Conservation (phyloP, 2,113 vertebrate genomes). For the Hystrix brachyura region DNA sequence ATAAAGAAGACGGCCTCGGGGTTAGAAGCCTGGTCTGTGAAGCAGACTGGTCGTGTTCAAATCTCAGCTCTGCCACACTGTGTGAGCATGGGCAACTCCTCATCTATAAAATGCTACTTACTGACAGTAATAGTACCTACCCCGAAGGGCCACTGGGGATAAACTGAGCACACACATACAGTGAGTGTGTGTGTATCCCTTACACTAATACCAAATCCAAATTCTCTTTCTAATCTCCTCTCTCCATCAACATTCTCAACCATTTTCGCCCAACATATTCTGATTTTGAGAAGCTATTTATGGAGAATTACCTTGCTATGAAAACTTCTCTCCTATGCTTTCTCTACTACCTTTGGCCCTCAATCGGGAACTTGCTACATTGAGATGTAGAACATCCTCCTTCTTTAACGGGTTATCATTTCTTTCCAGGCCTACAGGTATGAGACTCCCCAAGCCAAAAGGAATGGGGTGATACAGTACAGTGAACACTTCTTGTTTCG, state of each 20-base stretch:
- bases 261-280: neutral
- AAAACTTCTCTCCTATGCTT: slow-evolving; percentile 25
- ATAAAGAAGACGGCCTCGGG: neutral
- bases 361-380: neutral
- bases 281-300: slow-evolving; percentile 55
- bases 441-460: neutral
- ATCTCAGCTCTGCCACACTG: neutral
- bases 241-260: neutral
- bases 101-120: neutral
- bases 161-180: neutral
- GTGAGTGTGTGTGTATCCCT: neutral
- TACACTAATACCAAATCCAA: neutral
- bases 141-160: neutral
- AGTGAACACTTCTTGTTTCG: neutral
- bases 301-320: neutral
- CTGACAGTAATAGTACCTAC: neutral
- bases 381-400: neutral
- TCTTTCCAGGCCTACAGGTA: neutral
- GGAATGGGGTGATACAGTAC: neutral
- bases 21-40: neutral
- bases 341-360: neutral
- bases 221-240: slow-evolving; percentile 34
- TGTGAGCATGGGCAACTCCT: neutral
- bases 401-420: neutral
- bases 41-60: neutral